These are phyloP conservation scores for Palaemon carinicauda DNA, from an alignment of 1,140 invertebrate species.

Conservation along the genomic window DNA sequence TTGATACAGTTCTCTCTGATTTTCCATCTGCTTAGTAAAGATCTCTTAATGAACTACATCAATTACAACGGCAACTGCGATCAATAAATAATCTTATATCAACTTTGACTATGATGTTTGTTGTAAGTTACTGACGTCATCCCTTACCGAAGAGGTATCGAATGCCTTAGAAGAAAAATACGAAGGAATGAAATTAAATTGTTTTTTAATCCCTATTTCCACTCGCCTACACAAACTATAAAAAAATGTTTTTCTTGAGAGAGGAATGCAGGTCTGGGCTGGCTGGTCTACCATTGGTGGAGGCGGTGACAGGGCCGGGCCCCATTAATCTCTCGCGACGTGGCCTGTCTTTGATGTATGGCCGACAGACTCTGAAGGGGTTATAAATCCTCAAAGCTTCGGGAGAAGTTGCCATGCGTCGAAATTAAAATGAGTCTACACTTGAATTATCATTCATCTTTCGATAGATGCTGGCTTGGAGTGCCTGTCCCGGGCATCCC, in stretches of 20 bases:
- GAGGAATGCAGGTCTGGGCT: constrained; percentile 52
- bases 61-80: too few species aligned
- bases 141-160: too few species aligned
- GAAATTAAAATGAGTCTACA: constrained; percentile 50
- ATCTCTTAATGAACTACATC: too few species aligned
- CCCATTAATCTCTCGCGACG: constrained; percentile 53
- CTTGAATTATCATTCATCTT: constrained; percentile 25
- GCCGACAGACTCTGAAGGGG: constrained; percentile 55
- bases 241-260: constrained; percentile 35
- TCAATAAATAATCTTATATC: too few species aligned
- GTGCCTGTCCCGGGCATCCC: neutral
- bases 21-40: too few species aligned
- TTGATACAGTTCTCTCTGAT: too few species aligned
- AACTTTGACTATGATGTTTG: too few species aligned
- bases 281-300: constrained; percentile 47
- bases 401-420: constrained; percentile 51
- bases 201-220: constrained; percentile 24
- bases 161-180: too few species aligned
- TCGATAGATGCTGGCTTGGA: neutral
- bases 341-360: constrained; percentile 57
- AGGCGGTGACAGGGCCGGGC: constrained; percentile 54
- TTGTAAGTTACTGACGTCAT: too few species aligned
- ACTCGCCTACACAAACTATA: constrained; percentile 24
- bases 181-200: too few species aligned
- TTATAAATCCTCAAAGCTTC: constrained; percentile 55